Evolutionary conservation across 92 coral and sea anemone species (phyloP), one percentile per base, ranked within the genome.

Genomic region (Anthopleura xanthogrammica): DNA sequence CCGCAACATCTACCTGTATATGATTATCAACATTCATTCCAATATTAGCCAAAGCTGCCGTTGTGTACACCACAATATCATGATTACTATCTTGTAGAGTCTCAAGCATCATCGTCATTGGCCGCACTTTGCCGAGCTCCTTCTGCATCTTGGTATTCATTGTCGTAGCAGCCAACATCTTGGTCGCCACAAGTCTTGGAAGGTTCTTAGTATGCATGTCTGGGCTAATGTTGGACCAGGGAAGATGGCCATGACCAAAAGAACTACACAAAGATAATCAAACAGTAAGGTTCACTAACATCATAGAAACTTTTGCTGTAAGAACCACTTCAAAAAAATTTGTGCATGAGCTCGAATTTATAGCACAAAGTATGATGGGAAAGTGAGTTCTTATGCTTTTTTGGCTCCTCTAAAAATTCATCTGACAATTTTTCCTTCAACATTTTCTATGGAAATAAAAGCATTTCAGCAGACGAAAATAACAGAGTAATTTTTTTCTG

Each of bases 91-190:
- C 99, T 14, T 84, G 84, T 62, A 94, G 82, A 2, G 99, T 93
- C 82, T 96, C 99, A 23, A 92, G 86, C 77, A 96, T 79, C 81
- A 96, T 78, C 0, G 91, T 76, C 82, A 96, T 78, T 0, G 98
- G 92, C 75, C 97, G 84, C 75, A 85, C 71, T 60, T 89, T 90
- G 81, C 98, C 99, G 29, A 96, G 95, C 84, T 94, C 98, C 70
- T 90, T 83, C 78, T 94, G 98, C 98, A 96, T 96, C 84, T 96
- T 96, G 83, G 93, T 85, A 29, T 96, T 98, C 83, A 95, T 92
- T 36, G 98, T 96, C 24, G 98, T 92, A 41, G 99, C 99, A 0
- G 98, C 95, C 56, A 96, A 82, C 93, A 96, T 90, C 77, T 95
- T 95, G 55, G 97, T 92, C 12, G 99, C 99, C 2, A 96, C 98